Evolutionary conservation across 2,113 vertebrate genomes (phyloP), one percentile per base, ranked within the genome.

Genomic region (Daboia siamensis): DNA sequence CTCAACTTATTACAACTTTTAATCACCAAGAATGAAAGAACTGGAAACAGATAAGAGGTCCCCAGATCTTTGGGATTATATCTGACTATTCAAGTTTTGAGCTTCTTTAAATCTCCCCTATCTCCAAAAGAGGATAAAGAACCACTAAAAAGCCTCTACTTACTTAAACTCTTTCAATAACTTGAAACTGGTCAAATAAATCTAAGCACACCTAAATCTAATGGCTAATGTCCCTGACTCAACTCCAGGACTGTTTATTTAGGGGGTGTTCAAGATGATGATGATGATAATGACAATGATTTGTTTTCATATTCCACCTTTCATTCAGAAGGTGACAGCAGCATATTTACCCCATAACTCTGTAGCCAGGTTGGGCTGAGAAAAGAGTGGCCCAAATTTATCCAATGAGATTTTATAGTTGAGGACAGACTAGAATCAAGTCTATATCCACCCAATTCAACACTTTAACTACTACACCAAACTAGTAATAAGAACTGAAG

Each of bases 31-130:
- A 90, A 93, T 64, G 56, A 5, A 8, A 69, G 29, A 24, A 86
- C 93, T 94, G 87, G 86, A 90, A 95, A 88, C 90, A 7, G 7
- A 46, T 23, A 11, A 90, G 12, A 52, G 54, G 20, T 69, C 8
- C 26, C 74, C 24, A 29, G 86, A 64, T 33, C 11, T 3, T 64
- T 89, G 12, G 1, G 13, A 89, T 69, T 93, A 94, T 85, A 94
- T 86, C 9, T 15, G 3, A 85, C 3, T 24, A 54, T 15, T 29
- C 3, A 1, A 1, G 13, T 46, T 56, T 85, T 90, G 80, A 23
- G 12, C n/a, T 90, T 90, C n/a, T 33, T 84, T 84, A 44, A 10
- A 20, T 80, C 39, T 24, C 11, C 15, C 90, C n/a, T 12, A 39
- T 26, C 29, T 44, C 39, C 3, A 55, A 90, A 90, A 54, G n/a